Conservation (phyloP, 1,140 invertebrate species). For the Drosophila dunni region DNA sequence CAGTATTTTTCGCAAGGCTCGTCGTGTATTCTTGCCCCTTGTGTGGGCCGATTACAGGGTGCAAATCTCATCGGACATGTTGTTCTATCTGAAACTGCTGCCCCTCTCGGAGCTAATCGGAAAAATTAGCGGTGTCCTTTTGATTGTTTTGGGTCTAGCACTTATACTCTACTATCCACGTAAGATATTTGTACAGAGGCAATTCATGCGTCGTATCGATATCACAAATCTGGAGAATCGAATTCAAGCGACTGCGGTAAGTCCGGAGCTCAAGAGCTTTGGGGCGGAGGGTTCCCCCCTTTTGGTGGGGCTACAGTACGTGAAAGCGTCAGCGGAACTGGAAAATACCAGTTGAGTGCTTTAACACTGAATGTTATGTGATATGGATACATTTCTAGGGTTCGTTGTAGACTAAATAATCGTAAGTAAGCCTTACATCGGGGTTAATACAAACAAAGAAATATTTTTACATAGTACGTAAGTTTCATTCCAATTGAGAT, state of each 20-base stretch:
- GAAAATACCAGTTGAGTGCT: conserved; percentile 29
- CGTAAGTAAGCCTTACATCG: neutral
- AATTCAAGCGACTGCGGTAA: conserved; percentile 4
- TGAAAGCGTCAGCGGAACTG: conserved; percentile 15
- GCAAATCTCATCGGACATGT: conserved; percentile 85
- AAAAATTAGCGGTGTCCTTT: conserved; percentile 46
- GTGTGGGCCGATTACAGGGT: conserved; percentile 91
- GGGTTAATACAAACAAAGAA: neutral
- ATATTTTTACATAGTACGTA: neutral
- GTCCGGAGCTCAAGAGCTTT: conserved; percentile 26
- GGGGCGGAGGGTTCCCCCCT: conserved; percentile 56
- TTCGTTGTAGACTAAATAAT: neutral
- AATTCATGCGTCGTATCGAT: conserved; percentile 66
- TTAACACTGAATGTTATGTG: conserved; percentile 17
- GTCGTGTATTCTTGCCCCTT: conserved; percentile 89
- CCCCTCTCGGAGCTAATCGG: conserved; percentile 38
- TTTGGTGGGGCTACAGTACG: conserved; percentile 54
- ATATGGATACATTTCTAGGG: conserved; percentile 18
- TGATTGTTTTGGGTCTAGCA: conserved; percentile 55
- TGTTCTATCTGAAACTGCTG: conserved; percentile 74
- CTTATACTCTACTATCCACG: conserved; percentile 69
- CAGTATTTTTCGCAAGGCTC: conserved; percentile 85
- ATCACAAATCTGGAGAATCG: conserved; percentile 48
- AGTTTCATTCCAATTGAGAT: too few relatives aligned
- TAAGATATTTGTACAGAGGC: conserved; percentile 54